A percentile compares a stretch with the other conserved stretches of the same genome.
Evolutionary conservation across 2,797 vertebrate species (phyloP).

Genomic region (Hippopotamyrus pictus): DNA sequence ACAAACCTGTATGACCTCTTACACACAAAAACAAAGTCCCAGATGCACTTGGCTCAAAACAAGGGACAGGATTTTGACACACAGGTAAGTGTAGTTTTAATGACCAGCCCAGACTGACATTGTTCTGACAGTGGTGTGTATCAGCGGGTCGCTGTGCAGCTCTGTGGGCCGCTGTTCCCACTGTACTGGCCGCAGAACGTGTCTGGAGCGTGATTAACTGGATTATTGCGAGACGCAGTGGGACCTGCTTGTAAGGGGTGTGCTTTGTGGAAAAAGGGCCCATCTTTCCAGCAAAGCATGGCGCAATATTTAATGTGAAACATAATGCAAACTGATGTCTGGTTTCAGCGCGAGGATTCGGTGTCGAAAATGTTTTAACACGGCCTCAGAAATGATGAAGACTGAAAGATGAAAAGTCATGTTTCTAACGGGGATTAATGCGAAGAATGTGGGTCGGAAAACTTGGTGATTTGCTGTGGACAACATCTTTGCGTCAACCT

Average conservation of each 20-base stretch:
- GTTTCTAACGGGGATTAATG: background rate
- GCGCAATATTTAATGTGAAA: constrained; percentile 9
- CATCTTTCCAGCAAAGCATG: background rate
- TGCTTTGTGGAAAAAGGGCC: background rate
- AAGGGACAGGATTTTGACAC: background rate
- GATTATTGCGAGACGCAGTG: constrained; percentile 10
- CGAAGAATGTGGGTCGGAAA: background rate
- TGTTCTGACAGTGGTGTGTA: background rate
- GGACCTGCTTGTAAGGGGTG: background rate
- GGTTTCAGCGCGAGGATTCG: background rate
- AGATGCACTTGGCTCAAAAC: background rate
- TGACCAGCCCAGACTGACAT: background rate
- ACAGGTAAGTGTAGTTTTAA: background rate
- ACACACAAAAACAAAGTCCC: background rate
- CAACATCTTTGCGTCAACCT: no score
- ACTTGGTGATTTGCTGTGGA: background rate
- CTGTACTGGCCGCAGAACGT: background rate
- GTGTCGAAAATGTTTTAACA: background rate
- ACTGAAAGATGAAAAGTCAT: background rate
- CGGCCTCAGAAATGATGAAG: background rate
- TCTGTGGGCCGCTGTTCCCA: background rate
- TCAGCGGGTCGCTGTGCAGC: background rate
- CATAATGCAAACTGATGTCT: constrained; percentile 7
- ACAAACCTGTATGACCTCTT: background rate
- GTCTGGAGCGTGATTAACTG: constrained; percentile 10